These are phyloP conservation scores for Chironomus striatipennis DNA, from an alignment of 1,140 invertebrate species.

Conservation along the genomic window DNA sequence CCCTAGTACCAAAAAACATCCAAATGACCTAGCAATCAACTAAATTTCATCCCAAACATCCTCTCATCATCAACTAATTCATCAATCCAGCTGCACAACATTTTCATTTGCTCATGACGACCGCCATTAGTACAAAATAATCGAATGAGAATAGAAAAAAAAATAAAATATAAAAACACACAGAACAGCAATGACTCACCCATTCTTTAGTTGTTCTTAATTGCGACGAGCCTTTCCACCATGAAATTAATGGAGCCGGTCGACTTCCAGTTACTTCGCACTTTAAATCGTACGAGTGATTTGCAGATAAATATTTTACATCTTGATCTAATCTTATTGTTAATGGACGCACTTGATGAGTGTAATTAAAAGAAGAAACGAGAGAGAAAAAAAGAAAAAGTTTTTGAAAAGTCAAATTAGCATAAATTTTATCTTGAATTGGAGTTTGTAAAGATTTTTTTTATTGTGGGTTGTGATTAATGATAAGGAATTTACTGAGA, in stretches of 20 bases:
- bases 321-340: conserved; percentile 67
- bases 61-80: no score
- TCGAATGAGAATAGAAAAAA: no score
- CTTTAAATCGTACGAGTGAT: conserved; percentile 64
- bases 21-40: no score
- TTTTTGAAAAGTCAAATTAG: neutral
- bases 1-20: no score
- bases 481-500: no score
- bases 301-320: conserved; percentile 70
- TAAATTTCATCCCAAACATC: no score
- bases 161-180: no score
- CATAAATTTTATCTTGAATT: neutral
- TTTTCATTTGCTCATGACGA: no score
- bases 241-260: conserved; percentile 71
- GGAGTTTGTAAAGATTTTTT: no score
- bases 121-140: no score
- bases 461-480: no score
- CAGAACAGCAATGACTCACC: conserved; percentile 49
- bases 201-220: conserved; percentile 62
- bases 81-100: no score
- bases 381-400: conserved; percentile 9
- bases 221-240: conserved; percentile 71
- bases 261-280: conserved; percentile 77
- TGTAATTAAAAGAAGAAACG: conserved; percentile 37
- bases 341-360: conserved; percentile 60